Conservation (phyloP, 2,888 invertebrate species). For the Conops quadrifasciatus region DNA sequence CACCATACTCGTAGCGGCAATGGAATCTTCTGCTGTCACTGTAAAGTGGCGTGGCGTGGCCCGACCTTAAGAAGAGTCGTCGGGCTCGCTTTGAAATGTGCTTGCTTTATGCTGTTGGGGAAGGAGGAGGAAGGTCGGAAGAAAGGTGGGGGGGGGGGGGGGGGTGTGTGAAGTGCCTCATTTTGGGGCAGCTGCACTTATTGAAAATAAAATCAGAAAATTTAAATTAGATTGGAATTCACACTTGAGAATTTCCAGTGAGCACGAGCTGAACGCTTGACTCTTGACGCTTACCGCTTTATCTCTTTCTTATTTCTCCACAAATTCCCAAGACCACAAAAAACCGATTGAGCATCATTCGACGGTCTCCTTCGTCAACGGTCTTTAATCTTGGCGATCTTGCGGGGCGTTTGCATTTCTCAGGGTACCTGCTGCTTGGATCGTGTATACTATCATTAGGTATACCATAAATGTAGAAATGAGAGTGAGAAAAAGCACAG, state of each 20-base stretch:
- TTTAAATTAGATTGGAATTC: constrained; percentile 7
- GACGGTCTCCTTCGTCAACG: constrained; percentile 4
- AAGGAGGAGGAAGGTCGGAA: no score
- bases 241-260: background rate
- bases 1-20: background rate
- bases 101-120: background rate
- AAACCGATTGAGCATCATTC: constrained; percentile 13
- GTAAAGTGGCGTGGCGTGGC: background rate
- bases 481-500: constrained; percentile 60
- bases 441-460: constrained; percentile 51
- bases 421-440: constrained; percentile 42
- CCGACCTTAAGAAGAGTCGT: no score
- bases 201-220: background rate
- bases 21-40: constrained; percentile 14
- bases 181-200: no score
- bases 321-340: constrained; percentile 4
- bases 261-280: background rate
- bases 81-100: no score
- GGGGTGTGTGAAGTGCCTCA: no score
- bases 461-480: constrained; percentile 51
- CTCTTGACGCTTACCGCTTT: background rate
- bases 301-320: constrained; percentile 1
- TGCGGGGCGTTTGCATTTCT: constrained; percentile 49
- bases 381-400: constrained; percentile 49
- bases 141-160: no score